phyloP scores from a whole-genome alignment of 2,113 vertebrate genomes.

The Triplophysa tibetana region DNA sequence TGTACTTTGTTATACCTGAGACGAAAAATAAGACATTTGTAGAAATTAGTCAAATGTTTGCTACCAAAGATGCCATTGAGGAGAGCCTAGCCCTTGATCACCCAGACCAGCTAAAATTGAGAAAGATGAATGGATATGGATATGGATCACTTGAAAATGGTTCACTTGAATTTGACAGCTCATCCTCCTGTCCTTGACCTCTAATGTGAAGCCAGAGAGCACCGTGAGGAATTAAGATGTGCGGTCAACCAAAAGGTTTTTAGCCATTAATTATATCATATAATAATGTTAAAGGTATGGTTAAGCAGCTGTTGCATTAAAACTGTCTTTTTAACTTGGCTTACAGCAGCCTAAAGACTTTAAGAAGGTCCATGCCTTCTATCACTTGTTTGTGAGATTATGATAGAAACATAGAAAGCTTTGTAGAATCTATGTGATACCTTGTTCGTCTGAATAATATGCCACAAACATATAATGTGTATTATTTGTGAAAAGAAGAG shows the following conservation, averaged over 20 bases:
- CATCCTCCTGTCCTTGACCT: conserved; percentile 65
- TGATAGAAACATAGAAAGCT: not conserved
- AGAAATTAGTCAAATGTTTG: conserved; percentile 87
- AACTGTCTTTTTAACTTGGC: too few species aligned
- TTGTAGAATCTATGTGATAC: not conserved
- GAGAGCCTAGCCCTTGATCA: conserved; percentile 61
- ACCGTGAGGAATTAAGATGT: not conserved
- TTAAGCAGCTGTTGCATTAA: too few species aligned
- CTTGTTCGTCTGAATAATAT: not conserved
- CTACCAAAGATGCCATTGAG: conserved; percentile 64
- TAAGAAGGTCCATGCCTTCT: not conserved
- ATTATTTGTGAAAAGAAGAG: not conserved
- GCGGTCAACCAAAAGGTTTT: not conserved
- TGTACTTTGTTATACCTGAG: conserved; percentile 82
- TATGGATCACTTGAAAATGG: conserved; percentile 76
- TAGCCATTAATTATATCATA: not conserved
- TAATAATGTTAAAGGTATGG: not conserved
- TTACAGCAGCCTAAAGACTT: not conserved
- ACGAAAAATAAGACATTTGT: conserved; percentile 91
- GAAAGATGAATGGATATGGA: conserved; percentile 80
- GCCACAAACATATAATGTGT: not conserved
- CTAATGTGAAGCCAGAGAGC: not conserved
- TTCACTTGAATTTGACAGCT: conserved; percentile 74
- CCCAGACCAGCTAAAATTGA: conserved; percentile 70
- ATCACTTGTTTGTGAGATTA: not conserved